Base-by-base conservation (phyloP, 2,113 vertebrate species). In the Rattus norvegicus region DNA sequence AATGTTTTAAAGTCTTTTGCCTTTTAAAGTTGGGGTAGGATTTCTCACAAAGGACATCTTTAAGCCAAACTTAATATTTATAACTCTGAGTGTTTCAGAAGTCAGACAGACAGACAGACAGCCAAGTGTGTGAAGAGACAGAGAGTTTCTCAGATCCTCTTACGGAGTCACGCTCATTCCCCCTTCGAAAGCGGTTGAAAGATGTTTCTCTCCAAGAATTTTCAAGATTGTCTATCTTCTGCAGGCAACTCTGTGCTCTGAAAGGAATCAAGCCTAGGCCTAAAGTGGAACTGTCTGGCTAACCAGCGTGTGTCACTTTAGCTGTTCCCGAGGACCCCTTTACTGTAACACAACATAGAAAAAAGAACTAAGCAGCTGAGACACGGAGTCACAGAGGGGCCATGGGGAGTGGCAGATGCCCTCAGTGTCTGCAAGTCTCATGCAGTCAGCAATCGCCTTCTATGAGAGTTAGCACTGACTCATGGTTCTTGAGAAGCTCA, bases 21-120 rank as follows among this genome's bases (percentile, higher is more conserved):
- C 17, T 11, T 49, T 33, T n/a, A 54, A 94, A 97, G 69, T 77
- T 49, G 8, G 73, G 86, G 24, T 91, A 91, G 36, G 65, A 88
- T 93, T 97, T 96, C 91, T 96, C 59, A 56, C 79, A 43, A 39
- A 91, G 56, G 73, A 95, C 79, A 91, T 95, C 63, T 91, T 94
- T 93, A 92, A 91, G 93, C 89, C 92, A 95, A 95, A 94, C 92
- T 96, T 95, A 93, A 95, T 83, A 95, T 96, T 98, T 97, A 90
- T 61, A 93, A 67, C 70, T 95, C 81, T 67, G 92, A 70, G 85
- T 90, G 83, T 85, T 96, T 91, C 49, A 75, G 73, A 96, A 97
- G 73, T 93, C 90, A 95, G 92, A 43, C 85, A 96, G 72, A 20
- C 65, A 96, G 69, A 81, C 30, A 19, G 39, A 61, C 5, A 86